phyloP scores from a whole-genome alignment of 2,888 invertebrate species.

The Plemyria rubiginata region DNA sequence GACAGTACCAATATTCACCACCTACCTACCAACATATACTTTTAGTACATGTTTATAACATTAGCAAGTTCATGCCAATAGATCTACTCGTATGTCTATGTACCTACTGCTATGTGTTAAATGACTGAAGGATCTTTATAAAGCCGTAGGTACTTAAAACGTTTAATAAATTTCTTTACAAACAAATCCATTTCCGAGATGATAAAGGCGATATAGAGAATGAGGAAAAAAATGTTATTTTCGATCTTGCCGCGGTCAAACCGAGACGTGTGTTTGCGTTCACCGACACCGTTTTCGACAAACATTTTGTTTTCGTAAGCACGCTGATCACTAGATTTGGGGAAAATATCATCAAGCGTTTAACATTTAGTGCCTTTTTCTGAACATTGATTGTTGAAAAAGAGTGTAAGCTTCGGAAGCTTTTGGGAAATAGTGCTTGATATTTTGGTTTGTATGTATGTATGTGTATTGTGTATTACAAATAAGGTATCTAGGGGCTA shows the following conservation, averaged over 20 bases:
- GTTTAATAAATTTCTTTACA: slow-evolving; percentile 35
- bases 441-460: slow-evolving; percentile 15
- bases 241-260: slow-evolving; percentile 34
- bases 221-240: slow-evolving; percentile 29
- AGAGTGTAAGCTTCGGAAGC: slow-evolving; percentile 4
- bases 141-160: slow-evolving; percentile 30
- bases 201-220: slow-evolving; percentile 34
- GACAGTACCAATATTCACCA: slow-evolving; percentile 34
- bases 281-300: slow-evolving; percentile 27
- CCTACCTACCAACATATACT: slow-evolving; percentile 32
- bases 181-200: slow-evolving; percentile 32
- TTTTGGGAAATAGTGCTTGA: slow-evolving; percentile 13
- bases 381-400: too few relatives aligned
- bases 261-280: slow-evolving; percentile 28
- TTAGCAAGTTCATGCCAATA: slow-evolving; percentile 47
- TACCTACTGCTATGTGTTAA: slow-evolving; percentile 46
- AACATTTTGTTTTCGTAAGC: slow-evolving; percentile 20
- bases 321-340: slow-evolving; percentile 12
- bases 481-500: slow-evolving; percentile 3
- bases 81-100: slow-evolving; percentile 28
- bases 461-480: background rate
- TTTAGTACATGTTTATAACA: slow-evolving; percentile 48
- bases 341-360: slow-evolving; percentile 7
- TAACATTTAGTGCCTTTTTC: too few relatives aligned
- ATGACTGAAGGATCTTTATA: slow-evolving; percentile 38